Base-by-base conservation (phyloP, 2,113 vertebrate species). In the Gavia stellata region DNA sequence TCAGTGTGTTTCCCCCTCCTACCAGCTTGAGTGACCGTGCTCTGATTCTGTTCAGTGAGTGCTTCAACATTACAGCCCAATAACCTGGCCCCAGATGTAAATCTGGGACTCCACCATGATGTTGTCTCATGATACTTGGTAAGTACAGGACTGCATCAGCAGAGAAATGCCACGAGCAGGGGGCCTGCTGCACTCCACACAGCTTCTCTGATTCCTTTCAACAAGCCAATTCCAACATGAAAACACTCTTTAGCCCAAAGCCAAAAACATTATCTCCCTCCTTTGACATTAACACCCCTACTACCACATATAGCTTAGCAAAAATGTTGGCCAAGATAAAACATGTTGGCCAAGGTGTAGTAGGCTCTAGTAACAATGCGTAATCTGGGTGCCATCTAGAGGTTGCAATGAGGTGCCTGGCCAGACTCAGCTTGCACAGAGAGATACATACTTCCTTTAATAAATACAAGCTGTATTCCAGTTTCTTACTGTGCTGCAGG, bases 301-400 rank as follows among this genome's bases (percentile, higher is more conserved):
- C 21, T 17, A 34, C 9, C 63, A 25, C 66, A 6, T 6, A 21
- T 18, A 70, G 58, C 19, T 56, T 1, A 29, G 79, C 67, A 81
- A 74, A 25, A 63, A 29, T 4, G 12, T 1, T 53, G 75, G 81
- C 71, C 36, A 24, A 72, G 45, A 49, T 23, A 38, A 72, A 86
- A 40, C 12, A 4, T 0, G 47, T 16, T 65, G 74, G 65, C 56
- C 65, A 17, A 12, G n/a, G 29, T 7, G 44, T 4, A 34, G 55
- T 9, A 28, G 17, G 49, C 36, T 11, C 45, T 47, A 12, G 44
- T 6, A 44, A 25, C 24, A 45, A 18, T 4, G 55, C 0, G 14
- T n/a, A 28, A 18, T 61, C 78, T 53, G 86, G 82, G 63, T 84
- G 96, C 95, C 88, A 94, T 75, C 95, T 96, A 91, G 90, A 93